Evolutionary conservation across 2,113 vertebrate genomes (phyloP).

Genomic region (Dicaeum eximium): DNA sequence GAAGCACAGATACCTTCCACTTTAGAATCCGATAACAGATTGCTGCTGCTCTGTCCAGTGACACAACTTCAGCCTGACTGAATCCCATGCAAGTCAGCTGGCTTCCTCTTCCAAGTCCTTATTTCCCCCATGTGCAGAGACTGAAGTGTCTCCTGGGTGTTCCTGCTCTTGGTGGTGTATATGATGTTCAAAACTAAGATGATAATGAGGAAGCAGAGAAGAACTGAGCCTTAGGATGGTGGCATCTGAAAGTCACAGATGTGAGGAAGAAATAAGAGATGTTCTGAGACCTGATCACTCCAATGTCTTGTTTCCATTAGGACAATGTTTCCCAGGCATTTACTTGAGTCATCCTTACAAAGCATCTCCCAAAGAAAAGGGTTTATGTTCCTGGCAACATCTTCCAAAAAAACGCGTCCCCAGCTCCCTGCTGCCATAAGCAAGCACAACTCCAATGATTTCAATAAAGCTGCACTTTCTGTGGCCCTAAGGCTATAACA

Average conservation of each 20-base stretch:
- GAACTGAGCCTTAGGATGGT: not conserved
- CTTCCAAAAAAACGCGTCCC: not conserved
- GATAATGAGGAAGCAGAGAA: not conserved
- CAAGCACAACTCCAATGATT: slow-evolving; percentile 15
- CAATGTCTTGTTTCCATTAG: not conserved
- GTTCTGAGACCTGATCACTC: not conserved
- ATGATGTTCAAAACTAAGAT: not conserved
- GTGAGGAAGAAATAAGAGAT: not conserved
- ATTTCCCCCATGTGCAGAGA: not conserved
- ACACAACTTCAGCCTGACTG: not conserved
- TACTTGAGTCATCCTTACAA: not conserved
- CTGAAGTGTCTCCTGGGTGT: not conserved
- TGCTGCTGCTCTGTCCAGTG: not conserved
- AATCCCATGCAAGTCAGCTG: not conserved
- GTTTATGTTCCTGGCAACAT: not conserved
- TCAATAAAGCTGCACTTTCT: slow-evolving; percentile 41
- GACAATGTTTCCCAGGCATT: not conserved
- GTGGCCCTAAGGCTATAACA: slow-evolving; percentile 25
- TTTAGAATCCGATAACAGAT: not conserved
- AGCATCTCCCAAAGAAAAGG: slow-evolving; percentile 15
- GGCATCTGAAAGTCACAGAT: not conserved
- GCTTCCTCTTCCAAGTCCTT: not conserved
- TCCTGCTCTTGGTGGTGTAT: not conserved
- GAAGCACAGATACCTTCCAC: not conserved
- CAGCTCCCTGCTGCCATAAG: slow-evolving; percentile 31